Evolutionary conservation across 1,140 invertebrate genomes (phyloP).

Genomic region (Sycophila sp.): DNA sequence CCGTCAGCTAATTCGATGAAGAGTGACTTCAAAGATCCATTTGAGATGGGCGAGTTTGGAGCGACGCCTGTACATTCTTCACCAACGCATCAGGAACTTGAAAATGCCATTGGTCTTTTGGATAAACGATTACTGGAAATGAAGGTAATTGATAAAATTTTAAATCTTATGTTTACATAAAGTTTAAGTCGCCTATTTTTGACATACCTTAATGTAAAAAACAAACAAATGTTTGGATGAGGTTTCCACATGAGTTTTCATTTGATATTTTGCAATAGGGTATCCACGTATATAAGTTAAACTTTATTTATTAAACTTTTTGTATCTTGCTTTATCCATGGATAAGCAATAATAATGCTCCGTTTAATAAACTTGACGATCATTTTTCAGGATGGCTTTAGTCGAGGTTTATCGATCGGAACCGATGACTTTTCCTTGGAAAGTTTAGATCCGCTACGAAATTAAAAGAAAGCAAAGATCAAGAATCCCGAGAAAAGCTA

Average conservation of each 20-base stretch:
- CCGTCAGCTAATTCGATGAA: conserved; percentile 61
- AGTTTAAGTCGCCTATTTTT: no score
- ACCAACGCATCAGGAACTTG: conserved; percentile 69
- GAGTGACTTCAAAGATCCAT: conserved; percentile 69
- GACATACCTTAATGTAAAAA: no score
- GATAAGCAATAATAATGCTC: no score
- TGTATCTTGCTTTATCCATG: no score
- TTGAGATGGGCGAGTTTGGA: conserved; percentile 84
- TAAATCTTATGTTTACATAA: no score
- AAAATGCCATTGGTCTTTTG: conserved; percentile 78
- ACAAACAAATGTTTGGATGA: background rate
- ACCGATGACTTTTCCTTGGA: conserved; percentile 89
- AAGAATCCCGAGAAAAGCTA: conserved; percentile 17
- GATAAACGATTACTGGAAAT: conserved; percentile 84
- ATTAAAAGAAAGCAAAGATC: conserved; percentile 49
- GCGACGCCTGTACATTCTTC: conserved; percentile 59
- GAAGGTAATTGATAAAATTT: conserved; percentile 71
- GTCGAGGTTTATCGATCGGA: conserved; percentile 79
- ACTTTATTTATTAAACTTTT: no score
- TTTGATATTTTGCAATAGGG: no score
- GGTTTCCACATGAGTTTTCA: background rate
- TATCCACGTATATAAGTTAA: no score
- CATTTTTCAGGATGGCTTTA: conserved; percentile 83
- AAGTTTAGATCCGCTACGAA: conserved; percentile 80
- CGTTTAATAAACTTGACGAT: no score